Conservation (phyloP, 2,113 vertebrate species). For the Polypterus bichir region DNA sequence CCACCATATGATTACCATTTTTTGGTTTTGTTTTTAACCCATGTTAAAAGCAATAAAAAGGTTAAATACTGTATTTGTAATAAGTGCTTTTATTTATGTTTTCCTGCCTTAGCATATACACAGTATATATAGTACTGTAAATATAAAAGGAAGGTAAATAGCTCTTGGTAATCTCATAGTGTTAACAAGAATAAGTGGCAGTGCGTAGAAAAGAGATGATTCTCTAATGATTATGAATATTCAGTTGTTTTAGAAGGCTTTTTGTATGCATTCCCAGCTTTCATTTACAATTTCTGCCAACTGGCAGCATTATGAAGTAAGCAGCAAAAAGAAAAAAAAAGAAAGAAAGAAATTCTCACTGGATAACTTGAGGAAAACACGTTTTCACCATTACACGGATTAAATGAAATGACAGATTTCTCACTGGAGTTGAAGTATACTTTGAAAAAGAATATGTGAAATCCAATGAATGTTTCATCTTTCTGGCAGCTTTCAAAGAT, state of each 20-base stretch:
- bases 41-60: no score
- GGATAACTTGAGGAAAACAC: no score
- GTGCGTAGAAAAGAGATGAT: conserved; percentile 39
- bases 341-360: no score
- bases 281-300: conserved; percentile 41
- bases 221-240: conserved; percentile 69
- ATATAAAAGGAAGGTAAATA: no score
- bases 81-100: no score
- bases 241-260: conserved; percentile 43
- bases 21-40: no score
- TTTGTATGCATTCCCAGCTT: conserved; percentile 50
- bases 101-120: no score
- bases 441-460: conserved; percentile 4
- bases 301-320: conserved; percentile 44
- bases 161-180: conserved; percentile 19
- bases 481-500: conserved; percentile 25
- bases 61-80: no score
- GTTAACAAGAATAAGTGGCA: conserved; percentile 41
- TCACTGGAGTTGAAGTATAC: conserved; percentile 5
- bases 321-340: conserved; percentile 1
- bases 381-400: conserved; percentile 8
- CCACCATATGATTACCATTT: no score
- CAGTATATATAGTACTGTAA: no score
- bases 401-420: not conserved
- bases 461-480: conserved; percentile 8